Evolutionary conservation across 2,888 invertebrate genomes (phyloP).

Genomic region (Fabriciana adippe): DNA sequence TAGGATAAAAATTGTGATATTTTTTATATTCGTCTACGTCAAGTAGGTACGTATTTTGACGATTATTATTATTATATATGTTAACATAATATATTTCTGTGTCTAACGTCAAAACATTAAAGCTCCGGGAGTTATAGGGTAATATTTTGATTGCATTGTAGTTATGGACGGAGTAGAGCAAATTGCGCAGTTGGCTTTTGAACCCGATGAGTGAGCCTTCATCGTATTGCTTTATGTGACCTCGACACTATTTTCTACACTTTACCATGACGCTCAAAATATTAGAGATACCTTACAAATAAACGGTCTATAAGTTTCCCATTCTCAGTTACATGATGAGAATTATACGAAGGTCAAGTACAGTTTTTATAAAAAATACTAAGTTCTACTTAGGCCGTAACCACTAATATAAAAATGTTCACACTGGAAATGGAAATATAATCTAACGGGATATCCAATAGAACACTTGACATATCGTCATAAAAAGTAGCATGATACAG

Average conservation of each 20-base stretch:
- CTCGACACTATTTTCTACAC: slow-evolving; percentile 33
- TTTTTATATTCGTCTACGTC: too few relatives aligned
- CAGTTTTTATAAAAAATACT: too few relatives aligned
- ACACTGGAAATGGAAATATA: too few relatives aligned
- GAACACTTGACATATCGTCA: too few relatives aligned
- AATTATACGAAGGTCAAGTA: too few relatives aligned
- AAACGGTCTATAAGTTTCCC: background rate
- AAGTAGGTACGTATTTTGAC: too few relatives aligned
- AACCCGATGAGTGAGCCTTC: slow-evolving; percentile 79
- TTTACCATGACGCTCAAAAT: slow-evolving; percentile 33
- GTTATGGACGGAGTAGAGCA: slow-evolving; percentile 48
- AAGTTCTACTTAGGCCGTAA: too few relatives aligned
- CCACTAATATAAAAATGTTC: too few relatives aligned
- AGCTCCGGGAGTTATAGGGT: slow-evolving; percentile 8
- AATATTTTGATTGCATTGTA: slow-evolving; percentile 26
- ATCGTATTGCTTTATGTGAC: slow-evolving; percentile 44
- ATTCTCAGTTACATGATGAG: background rate
- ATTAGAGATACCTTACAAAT: slow-evolving; percentile 17
- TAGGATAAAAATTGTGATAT: too few relatives aligned
- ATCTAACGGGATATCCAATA: too few relatives aligned
- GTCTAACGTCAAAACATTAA: slow-evolving; percentile 6
- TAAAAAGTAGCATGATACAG: too few relatives aligned
- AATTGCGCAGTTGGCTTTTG: slow-evolving; percentile 74
- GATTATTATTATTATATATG: too few relatives aligned
- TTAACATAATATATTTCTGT: background rate